Percentiles rank a stretch among this genome's conserved stretches.
Evolutionary conservation across 2,888 invertebrate genomes (phyloP).

Genomic region (Electrophaes corylata): DNA sequence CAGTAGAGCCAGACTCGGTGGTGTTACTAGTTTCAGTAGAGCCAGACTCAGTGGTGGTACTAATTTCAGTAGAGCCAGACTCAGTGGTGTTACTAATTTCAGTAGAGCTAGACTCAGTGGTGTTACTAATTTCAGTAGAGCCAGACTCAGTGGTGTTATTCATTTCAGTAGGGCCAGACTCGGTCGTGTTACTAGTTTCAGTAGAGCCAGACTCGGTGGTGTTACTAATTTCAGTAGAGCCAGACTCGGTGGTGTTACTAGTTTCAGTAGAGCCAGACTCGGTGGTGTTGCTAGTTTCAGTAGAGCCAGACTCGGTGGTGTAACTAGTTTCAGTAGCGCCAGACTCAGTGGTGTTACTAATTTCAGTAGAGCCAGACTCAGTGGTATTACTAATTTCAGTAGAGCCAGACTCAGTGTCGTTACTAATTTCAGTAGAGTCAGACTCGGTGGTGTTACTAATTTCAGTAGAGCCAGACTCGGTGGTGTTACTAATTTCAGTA

Average conservation of each 20-base stretch:
- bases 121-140: slow-evolving; percentile 7
- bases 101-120: slow-evolving; percentile 23
- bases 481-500: slow-evolving; percentile 26
- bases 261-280: slow-evolving; percentile 14
- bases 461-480: slow-evolving; percentile 30
- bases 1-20: background rate
- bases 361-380: slow-evolving; percentile 30
- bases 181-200: slow-evolving; percentile 15
- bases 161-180: slow-evolving; percentile 12
- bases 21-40: background rate
- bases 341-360: slow-evolving; percentile 26
- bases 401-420: slow-evolving; percentile 27
- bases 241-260: slow-evolving; percentile 21
- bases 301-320: slow-evolving; percentile 19
- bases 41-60: background rate
- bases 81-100: slow-evolving; percentile 21
- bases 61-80: slow-evolving; percentile 26
- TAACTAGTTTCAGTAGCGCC: slow-evolving; percentile 8
- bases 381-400: slow-evolving; percentile 29
- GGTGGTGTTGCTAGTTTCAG: slow-evolving; percentile 15
- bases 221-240: slow-evolving; percentile 16
- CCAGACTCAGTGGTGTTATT: slow-evolving; percentile 22
- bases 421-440: slow-evolving; percentile 29
- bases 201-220: slow-evolving; percentile 9
- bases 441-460: slow-evolving; percentile 31